These are phyloP conservation scores for Microcebus lehilahytsara DNA, from an alignment of 2,113 vertebrate genomes.

Conservation along the genomic window DNA sequence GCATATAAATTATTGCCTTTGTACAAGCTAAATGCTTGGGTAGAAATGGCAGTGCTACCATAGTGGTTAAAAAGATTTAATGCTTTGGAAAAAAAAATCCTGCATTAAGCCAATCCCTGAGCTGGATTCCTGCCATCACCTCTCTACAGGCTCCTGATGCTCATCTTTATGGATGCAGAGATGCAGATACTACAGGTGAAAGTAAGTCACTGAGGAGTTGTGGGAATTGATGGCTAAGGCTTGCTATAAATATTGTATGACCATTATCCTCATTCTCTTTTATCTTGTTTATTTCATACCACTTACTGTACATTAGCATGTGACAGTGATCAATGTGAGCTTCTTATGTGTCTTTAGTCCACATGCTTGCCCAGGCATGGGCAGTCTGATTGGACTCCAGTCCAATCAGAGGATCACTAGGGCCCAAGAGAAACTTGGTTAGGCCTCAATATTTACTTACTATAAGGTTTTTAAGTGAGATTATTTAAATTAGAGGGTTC, in stretches of 20 bases:
- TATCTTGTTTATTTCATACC: conserved; percentile 36
- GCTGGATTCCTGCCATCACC: background rate
- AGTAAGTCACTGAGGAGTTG: background rate
- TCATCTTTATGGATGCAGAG: background rate
- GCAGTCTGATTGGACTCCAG: background rate
- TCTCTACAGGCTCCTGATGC: background rate
- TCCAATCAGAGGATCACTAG: background rate
- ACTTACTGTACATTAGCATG: background rate
- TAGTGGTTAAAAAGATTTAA: conserved; percentile 30
- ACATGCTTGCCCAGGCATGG: background rate
- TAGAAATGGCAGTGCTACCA: conserved; percentile 7
- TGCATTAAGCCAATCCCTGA: background rate
- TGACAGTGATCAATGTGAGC: background rate
- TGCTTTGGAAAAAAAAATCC: background rate
- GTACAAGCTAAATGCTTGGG: conserved; percentile 20
- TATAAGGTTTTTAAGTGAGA: conserved; percentile 8
- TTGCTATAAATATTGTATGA: conserved; percentile 46
- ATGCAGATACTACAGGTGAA: background rate
- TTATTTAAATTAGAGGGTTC: background rate
- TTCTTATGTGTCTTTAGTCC: background rate
- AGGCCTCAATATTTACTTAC: background rate
- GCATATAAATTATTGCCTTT: too few species aligned
- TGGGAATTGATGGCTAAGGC: background rate
- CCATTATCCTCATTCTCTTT: background rate
- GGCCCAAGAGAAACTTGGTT: background rate